These are phyloP conservation scores for Agapostemon virescens DNA, from an alignment of 2,888 invertebrate species.

Conservation along the genomic window DNA sequence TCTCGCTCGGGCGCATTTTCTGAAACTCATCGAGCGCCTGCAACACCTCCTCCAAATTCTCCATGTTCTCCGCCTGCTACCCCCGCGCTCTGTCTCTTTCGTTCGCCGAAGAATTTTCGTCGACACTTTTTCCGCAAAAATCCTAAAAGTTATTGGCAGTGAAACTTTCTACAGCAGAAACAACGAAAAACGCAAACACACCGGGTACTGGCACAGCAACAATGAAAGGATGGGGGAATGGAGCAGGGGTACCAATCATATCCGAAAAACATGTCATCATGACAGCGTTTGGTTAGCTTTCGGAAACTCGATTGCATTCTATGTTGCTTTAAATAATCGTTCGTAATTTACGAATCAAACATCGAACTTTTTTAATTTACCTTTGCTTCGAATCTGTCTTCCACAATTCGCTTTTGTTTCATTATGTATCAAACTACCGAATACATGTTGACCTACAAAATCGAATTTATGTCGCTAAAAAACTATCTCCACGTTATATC, in stretches of 20 bases:
- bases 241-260: conserved; percentile 57
- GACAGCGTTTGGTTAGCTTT: conserved; percentile 46
- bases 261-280: conserved; percentile 40
- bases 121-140: conserved; percentile 17
- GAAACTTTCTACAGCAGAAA: conserved; percentile 45
- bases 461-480: not conserved
- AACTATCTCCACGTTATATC: not conserved
- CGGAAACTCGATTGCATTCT: not conserved
- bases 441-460: not conserved
- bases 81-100: conserved; percentile 48
- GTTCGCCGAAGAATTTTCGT: conserved; percentile 31
- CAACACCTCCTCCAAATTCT: conserved; percentile 92
- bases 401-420: not conserved
- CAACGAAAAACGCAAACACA: conserved; percentile 68
- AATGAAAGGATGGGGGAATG: conserved; percentile 56
- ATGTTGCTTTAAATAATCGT: not conserved
- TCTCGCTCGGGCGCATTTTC: conserved; percentile 89
- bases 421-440: not conserved
- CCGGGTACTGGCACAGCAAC: conserved; percentile 66
- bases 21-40: conserved; percentile 92
- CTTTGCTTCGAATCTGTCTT: not conserved
- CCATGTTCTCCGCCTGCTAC: conserved; percentile 82
- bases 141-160: conserved; percentile 18
- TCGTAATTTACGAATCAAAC: not conserved
- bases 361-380: not conserved